Evolutionary conservation across 2,888 invertebrate species (phyloP).

Genomic region (Aethes cnicana): DNA sequence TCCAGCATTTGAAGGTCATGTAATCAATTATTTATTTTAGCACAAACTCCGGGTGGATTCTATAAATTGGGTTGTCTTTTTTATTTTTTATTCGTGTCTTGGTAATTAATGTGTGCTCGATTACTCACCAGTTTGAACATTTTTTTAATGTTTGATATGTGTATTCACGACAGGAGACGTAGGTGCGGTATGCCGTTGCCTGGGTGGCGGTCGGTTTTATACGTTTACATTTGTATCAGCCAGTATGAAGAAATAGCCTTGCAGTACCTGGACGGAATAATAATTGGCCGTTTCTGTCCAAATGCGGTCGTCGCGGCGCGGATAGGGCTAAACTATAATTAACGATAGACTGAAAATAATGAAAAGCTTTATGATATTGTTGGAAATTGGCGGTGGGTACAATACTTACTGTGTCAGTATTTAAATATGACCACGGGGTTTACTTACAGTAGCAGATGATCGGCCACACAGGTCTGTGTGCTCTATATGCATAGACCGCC

Average conservation of each 20-base stretch:
- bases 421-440: neutral
- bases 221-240: constrained; percentile 45
- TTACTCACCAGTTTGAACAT: constrained; percentile 76
- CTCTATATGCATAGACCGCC: no score
- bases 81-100: neutral
- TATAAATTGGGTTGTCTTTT: neutral
- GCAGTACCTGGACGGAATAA: constrained; percentile 50
- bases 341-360: constrained; percentile 19
- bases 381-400: no score
- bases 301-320: constrained; percentile 10
- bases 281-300: constrained; percentile 29
- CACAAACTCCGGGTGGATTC: neutral
- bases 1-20: no score
- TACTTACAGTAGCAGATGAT: no score
- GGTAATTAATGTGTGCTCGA: constrained; percentile 2
- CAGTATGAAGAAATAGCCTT: constrained; percentile 50
- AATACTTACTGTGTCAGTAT: constrained; percentile 6
- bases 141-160: constrained; percentile 38
- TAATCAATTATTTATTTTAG: neutral
- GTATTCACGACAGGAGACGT: constrained; percentile 36
- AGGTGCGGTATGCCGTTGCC: constrained; percentile 40
- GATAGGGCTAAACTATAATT: constrained; percentile 18
- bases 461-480: no score
- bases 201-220: constrained; percentile 48
- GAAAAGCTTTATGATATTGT: constrained; percentile 7